Evolutionary conservation across 2,113 vertebrate genomes (phyloP).

Genomic region (Nesogale talazaci): DNA sequence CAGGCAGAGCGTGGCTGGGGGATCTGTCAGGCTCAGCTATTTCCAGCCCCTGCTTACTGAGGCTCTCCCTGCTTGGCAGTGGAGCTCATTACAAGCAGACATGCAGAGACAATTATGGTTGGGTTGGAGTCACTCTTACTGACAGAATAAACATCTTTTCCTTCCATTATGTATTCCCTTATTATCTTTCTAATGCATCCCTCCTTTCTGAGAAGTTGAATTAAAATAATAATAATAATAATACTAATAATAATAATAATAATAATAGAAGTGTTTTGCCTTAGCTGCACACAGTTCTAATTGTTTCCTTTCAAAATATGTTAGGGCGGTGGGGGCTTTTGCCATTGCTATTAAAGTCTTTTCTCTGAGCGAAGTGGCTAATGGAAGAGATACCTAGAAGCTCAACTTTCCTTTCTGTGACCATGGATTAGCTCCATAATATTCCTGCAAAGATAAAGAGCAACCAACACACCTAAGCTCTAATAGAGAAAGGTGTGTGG

Average conservation of each 20-base stretch:
- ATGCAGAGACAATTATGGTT: background rate
- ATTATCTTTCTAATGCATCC: accelerated
- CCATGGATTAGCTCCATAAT: background rate
- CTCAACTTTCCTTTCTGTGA: accelerated
- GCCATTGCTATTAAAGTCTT: accelerated
- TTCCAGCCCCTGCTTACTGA: background rate
- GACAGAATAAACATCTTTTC: background rate
- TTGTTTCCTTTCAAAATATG: accelerated
- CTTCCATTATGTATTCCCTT: background rate
- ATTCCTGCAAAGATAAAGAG: background rate
- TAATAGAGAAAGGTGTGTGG: accelerated
- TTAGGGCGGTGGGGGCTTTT: accelerated
- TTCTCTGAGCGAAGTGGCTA: too few species aligned
- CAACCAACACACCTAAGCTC: accelerated
- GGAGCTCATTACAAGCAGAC: background rate
- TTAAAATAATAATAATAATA: too few species aligned
- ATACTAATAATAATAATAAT: too few species aligned
- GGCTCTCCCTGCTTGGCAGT: conserved; percentile 46
- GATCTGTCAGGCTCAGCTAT: background rate
- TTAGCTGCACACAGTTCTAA: accelerated
- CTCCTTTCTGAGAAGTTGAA: background rate
- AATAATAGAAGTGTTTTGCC: background rate
- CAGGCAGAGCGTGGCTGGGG: conserved; percentile 29
- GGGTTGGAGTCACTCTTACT: background rate
- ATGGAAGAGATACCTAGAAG: accelerated